Conservation (phyloP, 2,113 vertebrate species). For the Eulacestoma nigropectus region DNA sequence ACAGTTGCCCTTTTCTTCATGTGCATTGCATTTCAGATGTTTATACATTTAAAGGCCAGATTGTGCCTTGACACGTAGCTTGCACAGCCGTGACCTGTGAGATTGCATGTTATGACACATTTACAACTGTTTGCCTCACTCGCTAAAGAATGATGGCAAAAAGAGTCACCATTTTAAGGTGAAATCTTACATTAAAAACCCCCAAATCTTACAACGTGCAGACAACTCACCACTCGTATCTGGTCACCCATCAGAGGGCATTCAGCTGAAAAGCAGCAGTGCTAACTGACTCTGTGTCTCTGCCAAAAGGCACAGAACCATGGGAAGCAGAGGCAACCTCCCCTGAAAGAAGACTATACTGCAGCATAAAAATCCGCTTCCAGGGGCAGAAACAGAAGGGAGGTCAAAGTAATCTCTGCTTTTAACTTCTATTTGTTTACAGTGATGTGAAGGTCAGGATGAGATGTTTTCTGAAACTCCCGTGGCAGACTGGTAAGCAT, state of each 20-base stretch:
- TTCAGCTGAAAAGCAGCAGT: background rate
- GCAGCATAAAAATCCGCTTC: background rate
- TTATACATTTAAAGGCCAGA: background rate
- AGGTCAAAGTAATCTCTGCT: background rate
- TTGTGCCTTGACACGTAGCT: background rate
- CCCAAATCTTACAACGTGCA: background rate
- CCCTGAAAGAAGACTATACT: background rate
- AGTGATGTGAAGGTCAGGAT: background rate
- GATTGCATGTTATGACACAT: background rate
- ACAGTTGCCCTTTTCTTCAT: background rate
- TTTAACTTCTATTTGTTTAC: background rate
- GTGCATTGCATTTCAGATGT: background rate
- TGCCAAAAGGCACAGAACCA: background rate
- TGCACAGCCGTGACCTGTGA: rapidly evolving
- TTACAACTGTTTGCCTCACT: background rate
- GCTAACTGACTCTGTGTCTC: background rate
- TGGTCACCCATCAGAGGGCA: background rate
- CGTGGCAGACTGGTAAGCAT: background rate
- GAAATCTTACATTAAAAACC: background rate
- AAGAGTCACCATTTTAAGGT: background rate
- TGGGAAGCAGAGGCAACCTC: background rate
- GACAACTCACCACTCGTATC: background rate
- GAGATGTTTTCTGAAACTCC: background rate
- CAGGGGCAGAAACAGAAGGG: background rate
- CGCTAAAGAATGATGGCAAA: background rate